phyloP scores from a whole-genome alignment of 2,888 invertebrate species.

The Pheosia gnoma region DNA sequence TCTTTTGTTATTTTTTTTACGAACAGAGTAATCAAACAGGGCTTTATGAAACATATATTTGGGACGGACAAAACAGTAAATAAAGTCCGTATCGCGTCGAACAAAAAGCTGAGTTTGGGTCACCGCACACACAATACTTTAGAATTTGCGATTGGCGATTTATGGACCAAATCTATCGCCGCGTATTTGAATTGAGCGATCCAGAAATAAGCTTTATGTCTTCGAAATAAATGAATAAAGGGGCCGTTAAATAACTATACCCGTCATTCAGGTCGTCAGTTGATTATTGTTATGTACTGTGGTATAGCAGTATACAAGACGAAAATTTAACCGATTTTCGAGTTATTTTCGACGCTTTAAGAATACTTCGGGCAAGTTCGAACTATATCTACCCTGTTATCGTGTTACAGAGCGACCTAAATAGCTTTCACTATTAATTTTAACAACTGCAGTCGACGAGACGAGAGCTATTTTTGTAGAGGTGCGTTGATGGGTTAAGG shows the following conservation, averaged over 20 bases:
- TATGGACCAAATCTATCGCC: background rate
- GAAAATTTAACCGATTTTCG: background rate
- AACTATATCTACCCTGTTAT: background rate
- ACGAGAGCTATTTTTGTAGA: background rate
- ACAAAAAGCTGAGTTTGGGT: slow-evolving; percentile 15
- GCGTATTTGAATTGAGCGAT: background rate
- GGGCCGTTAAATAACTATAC: no score
- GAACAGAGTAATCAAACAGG: slow-evolving; percentile 34
- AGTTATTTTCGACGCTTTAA: background rate
- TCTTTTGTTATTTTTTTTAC: slow-evolving; percentile 30
- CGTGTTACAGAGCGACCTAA: background rate
- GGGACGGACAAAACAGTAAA: slow-evolving; percentile 22
- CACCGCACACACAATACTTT: slow-evolving; percentile 1
- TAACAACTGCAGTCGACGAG: slow-evolving; percentile 1
- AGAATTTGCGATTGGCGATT: background rate
- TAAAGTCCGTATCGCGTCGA: slow-evolving; percentile 19
- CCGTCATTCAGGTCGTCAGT: no score
- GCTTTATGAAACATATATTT: slow-evolving; percentile 30
- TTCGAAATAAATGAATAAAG: no score
- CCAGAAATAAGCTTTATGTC: background rate
- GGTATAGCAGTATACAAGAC: background rate
- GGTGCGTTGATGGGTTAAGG: background rate
- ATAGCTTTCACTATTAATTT: background rate
- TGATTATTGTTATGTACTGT: background rate
- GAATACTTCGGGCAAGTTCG: background rate